Evolutionary conservation across 2,113 vertebrate species (phyloP).

Genomic region (Corythornis vintsioides): DNA sequence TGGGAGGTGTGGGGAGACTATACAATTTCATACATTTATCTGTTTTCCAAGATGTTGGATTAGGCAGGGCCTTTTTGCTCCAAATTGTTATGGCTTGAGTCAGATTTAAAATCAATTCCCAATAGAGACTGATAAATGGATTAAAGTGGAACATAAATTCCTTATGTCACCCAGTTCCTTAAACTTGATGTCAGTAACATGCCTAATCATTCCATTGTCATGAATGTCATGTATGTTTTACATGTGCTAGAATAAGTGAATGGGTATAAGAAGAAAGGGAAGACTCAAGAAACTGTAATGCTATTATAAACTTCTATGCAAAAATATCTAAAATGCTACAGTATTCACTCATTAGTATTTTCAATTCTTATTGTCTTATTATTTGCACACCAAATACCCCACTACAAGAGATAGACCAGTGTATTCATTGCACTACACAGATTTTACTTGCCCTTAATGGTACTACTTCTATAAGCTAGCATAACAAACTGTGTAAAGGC

Average conservation of each 20-base stretch:
- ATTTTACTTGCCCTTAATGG: background rate
- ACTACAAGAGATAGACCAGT: background rate
- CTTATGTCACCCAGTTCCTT: conserved; percentile 64
- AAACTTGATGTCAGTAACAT: conserved; percentile 74
- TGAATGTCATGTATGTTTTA: conserved; percentile 70
- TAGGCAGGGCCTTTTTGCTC: background rate
- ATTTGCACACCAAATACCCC: background rate
- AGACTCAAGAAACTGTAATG: conserved; percentile 31
- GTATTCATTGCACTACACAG: background rate
- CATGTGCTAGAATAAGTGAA: conserved; percentile 54
- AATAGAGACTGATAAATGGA: conserved; percentile 68
- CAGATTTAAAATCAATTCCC: conserved; percentile 70
- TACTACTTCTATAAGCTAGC: background rate
- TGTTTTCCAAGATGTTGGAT: conserved; percentile 35
- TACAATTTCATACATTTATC: conserved; percentile 1
- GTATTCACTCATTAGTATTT: background rate
- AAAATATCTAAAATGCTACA: conserved; percentile 7
- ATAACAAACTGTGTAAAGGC: background rate
- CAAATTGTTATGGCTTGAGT: conserved; percentile 47
- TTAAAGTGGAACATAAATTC: conserved; percentile 75
- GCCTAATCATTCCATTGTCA: conserved; percentile 73
- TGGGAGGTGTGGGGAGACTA: background rate
- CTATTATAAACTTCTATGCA: background rate
- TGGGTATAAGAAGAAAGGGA: conserved; percentile 33
- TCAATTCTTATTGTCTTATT: background rate